These are phyloP conservation scores for Drepanosiphum platanoidis DNA, from an alignment of 2,888 invertebrate species.

Conservation along the genomic window DNA sequence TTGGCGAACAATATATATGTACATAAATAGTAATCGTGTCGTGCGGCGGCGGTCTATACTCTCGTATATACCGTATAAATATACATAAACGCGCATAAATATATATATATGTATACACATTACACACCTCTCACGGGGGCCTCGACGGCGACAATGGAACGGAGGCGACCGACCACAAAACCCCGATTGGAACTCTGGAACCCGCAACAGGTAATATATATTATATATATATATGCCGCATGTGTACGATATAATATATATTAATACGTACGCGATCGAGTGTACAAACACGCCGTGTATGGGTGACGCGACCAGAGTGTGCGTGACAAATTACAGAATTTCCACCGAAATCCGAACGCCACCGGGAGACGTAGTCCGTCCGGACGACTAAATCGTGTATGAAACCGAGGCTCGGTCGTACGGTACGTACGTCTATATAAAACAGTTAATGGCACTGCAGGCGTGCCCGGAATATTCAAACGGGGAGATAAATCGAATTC, in stretches of 20 bases:
- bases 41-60: neutral
- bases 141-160: neutral
- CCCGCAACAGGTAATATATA: neutral
- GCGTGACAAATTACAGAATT: conserved; percentile 17
- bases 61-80: neutral
- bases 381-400: too few species aligned
- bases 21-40: conserved; percentile 5
- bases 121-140: conserved; percentile 21
- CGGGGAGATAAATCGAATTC: too few species aligned
- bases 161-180: conserved; percentile 8
- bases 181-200: neutral
- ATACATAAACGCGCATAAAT: neutral
- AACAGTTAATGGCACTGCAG: neutral
- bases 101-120: neutral
- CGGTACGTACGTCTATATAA: neutral
- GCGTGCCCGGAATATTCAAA: too few species aligned
- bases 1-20: too few species aligned
- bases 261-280: neutral
- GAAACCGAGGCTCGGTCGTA: neutral
- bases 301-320: neutral
- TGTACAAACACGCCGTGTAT: neutral
- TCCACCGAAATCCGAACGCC: conserved; percentile 17
- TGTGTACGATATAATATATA: neutral
- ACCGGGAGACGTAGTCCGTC: neutral
- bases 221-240: too few species aligned